Conservation (phyloP, 2,113 vertebrate genomes). For the Taurulus bubalis region DNA sequence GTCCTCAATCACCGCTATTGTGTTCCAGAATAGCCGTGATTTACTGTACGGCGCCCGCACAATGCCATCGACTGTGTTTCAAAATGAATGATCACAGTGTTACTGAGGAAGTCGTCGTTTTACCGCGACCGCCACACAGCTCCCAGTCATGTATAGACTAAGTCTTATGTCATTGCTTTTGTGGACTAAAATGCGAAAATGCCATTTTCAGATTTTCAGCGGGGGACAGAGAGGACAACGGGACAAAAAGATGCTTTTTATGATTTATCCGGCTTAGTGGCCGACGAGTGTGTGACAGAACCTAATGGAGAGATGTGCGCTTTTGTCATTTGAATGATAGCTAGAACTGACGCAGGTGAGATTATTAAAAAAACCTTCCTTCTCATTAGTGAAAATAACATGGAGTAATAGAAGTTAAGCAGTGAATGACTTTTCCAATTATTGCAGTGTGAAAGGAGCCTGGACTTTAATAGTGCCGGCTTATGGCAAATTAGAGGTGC, state of each 20-base stretch:
- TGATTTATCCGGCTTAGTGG: slow-evolving; percentile 18
- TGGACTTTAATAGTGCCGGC: slow-evolving; percentile 89
- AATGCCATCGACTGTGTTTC: not conserved
- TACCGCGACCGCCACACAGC: not conserved
- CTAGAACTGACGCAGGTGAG: slow-evolving; percentile 56
- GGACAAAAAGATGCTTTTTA: slow-evolving; percentile 28
- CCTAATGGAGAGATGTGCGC: slow-evolving; percentile 45
- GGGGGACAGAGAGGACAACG: not conserved
- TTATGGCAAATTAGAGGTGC: slow-evolving; percentile 90
- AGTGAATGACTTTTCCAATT: slow-evolving; percentile 88
- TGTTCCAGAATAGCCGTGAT: not conserved
- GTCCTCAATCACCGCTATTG: not conserved
- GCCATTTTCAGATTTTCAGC: slow-evolving; percentile 24
- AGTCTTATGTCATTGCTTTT: slow-evolving; percentile 8
- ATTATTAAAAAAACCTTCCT: slow-evolving; percentile 73
- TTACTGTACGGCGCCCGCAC: not conserved
- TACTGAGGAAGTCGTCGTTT: slow-evolving; percentile 10
- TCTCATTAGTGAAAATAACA: slow-evolving; percentile 75
- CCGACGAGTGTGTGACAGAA: slow-evolving; percentile 14
- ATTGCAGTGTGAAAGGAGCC: slow-evolving; percentile 90
- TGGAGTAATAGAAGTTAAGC: slow-evolving; percentile 79
- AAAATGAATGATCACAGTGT: not conserved
- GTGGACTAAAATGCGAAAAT: not conserved
- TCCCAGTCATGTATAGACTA: not conserved
- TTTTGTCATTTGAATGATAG: slow-evolving; percentile 60